Evolutionary conservation across 2,888 invertebrate genomes (phyloP), one percentile per base, ranked within the genome.

Genomic region (Parnassius mnemosyne): DNA sequence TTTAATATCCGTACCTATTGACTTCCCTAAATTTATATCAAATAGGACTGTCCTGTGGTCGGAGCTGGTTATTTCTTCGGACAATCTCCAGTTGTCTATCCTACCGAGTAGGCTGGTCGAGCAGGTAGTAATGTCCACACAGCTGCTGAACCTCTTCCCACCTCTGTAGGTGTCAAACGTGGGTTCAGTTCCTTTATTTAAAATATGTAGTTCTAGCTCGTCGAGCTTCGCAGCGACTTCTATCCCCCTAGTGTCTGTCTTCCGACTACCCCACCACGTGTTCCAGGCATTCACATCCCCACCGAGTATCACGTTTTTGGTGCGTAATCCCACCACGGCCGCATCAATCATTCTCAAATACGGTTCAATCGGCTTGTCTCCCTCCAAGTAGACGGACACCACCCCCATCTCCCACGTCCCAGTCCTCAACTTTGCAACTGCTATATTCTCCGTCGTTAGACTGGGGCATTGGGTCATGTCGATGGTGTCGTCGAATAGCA

Each of bases 231-330:
- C 63, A 7, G 44, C 47, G 7, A 61, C 7, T 3, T 55, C 55
- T 11, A 20, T n/a, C 20, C 54, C 62, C 10, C 67, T 55, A 1
- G 0, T 43, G 52, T 62, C 59, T 43, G 47, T 54, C 50, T 2
- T 16, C 11, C 46, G 16, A 5, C 55, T 55, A 9, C 46, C 55
- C 55, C 55, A 55, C 55, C 55, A 55, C 1, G 12, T 46, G 20
- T 44, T 67, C 57, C 61, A 62, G 3, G 64, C 65, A 16, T 65
- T 67, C n/a, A 61, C 57, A 42, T 67, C 67, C 12, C 67, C 65
- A 34, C 54, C 20, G 20, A 20, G 20, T 20, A 20, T 20, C 20
- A 20, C 20, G 20, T 20, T 20, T 20, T 20, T 20, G 16, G 46
- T 46, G 2, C 46, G 11, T 7, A 55, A 44, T 2, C 11, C 16